Evolutionary conservation across 2,797 vertebrate genomes (phyloP).

Genomic region (Gymnothorax javanicus): DNA sequence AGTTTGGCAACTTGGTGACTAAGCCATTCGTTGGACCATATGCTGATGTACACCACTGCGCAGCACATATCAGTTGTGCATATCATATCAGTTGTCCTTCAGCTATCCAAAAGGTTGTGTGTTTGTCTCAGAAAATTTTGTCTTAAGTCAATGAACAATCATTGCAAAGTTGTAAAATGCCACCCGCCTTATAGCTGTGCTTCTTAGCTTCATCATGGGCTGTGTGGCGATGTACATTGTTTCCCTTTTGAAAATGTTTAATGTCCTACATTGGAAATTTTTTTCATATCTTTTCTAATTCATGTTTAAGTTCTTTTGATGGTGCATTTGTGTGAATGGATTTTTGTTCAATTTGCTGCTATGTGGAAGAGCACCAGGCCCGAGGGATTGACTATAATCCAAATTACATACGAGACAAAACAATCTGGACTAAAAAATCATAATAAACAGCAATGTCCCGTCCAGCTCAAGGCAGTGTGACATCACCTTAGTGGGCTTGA

Average conservation of each 20-base stretch:
- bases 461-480: not conserved
- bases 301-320: not conserved
- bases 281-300: not conserved
- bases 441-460: not conserved
- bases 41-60: not conserved
- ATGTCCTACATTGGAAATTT: not conserved
- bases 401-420: not conserved
- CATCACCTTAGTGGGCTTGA: not conserved
- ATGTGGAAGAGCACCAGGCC: too few relatives aligned
- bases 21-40: not conserved
- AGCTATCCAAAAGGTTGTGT: too few relatives aligned
- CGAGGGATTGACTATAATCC: not conserved
- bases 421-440: not conserved
- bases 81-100: not conserved
- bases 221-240: too few relatives aligned
- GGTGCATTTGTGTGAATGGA: not conserved
- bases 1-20: conserved; percentile 40
- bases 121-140: too few relatives aligned
- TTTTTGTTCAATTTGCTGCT: not conserved
- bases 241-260: too few relatives aligned
- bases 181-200: too few relatives aligned
- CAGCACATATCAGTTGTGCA: not conserved
- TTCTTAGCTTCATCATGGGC: too few relatives aligned
- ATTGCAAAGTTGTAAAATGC: too few relatives aligned
- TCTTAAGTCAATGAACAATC: too few relatives aligned